Percentiles rank a stretch among this genome's conserved stretches.
Evolutionary conservation across 2,113 vertebrate species (phyloP).

Genomic region (Phoxinus phoxinus): DNA sequence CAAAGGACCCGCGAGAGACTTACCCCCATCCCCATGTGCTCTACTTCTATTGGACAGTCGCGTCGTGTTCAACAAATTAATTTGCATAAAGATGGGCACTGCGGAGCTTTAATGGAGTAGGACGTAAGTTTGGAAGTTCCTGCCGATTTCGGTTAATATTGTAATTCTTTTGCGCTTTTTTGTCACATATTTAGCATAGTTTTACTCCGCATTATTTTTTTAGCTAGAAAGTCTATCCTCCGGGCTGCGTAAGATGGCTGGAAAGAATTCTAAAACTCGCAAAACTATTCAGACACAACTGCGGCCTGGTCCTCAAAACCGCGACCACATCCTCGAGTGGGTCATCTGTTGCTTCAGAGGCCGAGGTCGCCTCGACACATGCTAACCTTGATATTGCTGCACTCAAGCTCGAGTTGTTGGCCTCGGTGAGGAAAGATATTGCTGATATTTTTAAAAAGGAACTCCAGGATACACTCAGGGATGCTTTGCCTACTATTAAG

Average conservation of each 20-base stretch:
- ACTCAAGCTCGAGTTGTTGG: constrained; percentile 5
- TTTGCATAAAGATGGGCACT: too few relatives aligned
- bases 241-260: not conserved
- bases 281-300: constrained; percentile 10
- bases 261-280: constrained; percentile 2
- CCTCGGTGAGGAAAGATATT: constrained; percentile 12
- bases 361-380: too few relatives aligned
- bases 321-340: not conserved
- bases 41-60: too few relatives aligned
- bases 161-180: not conserved
- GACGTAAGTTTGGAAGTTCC: constrained; percentile 9
- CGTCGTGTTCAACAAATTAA: too few relatives aligned
- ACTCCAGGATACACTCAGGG: not conserved
- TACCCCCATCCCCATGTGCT: too few relatives aligned
- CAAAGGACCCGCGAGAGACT: too few relatives aligned
- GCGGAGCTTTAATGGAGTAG: not conserved
- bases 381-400: not conserved
- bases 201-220: not conserved
- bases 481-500: constrained; percentile 18
- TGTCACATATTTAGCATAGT: not conserved
- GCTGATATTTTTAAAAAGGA: constrained; percentile 35
- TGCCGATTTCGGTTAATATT: constrained; percentile 5
- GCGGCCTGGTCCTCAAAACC: not conserved
- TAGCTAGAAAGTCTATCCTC: not conserved
- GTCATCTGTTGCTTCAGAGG: not conserved